These are phyloP conservation scores for Pteria penguin DNA, from an alignment of 2,888 invertebrate species.

Conservation along the genomic window DNA sequence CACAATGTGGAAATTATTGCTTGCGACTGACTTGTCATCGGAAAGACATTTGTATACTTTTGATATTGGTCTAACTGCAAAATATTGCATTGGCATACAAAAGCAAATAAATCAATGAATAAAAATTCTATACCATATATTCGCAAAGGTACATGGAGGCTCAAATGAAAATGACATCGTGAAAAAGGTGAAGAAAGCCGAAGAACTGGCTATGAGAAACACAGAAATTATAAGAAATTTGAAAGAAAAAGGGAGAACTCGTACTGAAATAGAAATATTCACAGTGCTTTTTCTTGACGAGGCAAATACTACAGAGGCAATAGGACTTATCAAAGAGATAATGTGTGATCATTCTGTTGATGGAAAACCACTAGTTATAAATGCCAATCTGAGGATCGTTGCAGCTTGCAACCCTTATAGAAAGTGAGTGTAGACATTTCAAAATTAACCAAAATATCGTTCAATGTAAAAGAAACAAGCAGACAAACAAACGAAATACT, in stretches of 20 bases:
- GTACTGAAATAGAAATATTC: slow-evolving; percentile 58
- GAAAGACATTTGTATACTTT: too few species aligned
- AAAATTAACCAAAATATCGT: too few species aligned
- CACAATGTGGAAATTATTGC: too few species aligned
- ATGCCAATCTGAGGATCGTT: slow-evolving; percentile 69
- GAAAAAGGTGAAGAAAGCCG: slow-evolving; percentile 66
- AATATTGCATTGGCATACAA: too few species aligned
- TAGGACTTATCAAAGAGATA: too few species aligned
- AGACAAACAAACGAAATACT: too few species aligned
- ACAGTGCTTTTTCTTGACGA: slow-evolving; percentile 78
- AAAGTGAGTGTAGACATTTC: slow-evolving; percentile 70
- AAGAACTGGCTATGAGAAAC: slow-evolving; percentile 65
- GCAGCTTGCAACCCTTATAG: slow-evolving; percentile 78
- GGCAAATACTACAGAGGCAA: slow-evolving; percentile 79
- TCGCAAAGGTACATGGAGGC: slow-evolving; percentile 78
- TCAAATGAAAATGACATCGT: slow-evolving; percentile 71
- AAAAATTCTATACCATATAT: too few species aligned
- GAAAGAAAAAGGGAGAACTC: too few species aligned
- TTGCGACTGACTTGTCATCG: too few species aligned
- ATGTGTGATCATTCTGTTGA: slow-evolving; percentile 73
- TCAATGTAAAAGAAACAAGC: too few species aligned
- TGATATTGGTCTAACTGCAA: too few species aligned
- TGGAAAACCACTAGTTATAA: slow-evolving; percentile 61
- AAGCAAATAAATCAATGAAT: too few species aligned
- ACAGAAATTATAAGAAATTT: slow-evolving; percentile 44